Base-by-base conservation (phyloP, 2,888 invertebrate species). In the Ennomos quercinarius region DNA sequence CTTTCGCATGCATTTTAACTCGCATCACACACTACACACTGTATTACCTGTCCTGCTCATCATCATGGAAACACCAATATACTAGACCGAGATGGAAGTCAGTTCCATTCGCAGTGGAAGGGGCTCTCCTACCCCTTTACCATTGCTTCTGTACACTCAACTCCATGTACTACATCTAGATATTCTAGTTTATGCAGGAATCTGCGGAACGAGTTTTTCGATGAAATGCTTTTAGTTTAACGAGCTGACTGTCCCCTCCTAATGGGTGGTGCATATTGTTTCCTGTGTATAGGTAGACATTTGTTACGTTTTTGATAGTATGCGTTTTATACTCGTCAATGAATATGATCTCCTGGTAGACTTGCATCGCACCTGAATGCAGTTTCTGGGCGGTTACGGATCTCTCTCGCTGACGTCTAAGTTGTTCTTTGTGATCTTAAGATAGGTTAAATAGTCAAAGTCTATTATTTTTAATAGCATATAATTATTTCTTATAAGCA, bases 311-410 rank as follows among this genome's bases (percentile, higher is more conserved):
- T 17, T 27, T 27, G 27, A 6, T 27, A 27, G 36, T 45, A 35
- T 49, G 40, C 34, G 41, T 34, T 12, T 41, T 8, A 10, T 8
- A 6, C 8, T 41, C 35, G 34, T 49, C 8, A 34, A 35, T 10
- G 49, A 27, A 9, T 47, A 49, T 61, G 61, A 36, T 13, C 12
- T 42, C 57, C 57, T 50, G 44, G 61, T 61, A 57, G 11, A 42
- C 40, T 17, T 46, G 49, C 44, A 58, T 46, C 37, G 39, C 10
- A 10, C 40, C 40, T 40, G 10, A 6, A 38, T 47, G 47, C 47
- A 47, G n/a, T 10, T 48, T 27, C 11, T 8, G 13, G 9, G n/a
- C 8, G 38, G 12, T 39, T 27, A 17, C 27, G 27, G 13, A n/a
- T 36, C 34, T 6, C 34, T 6, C 9, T 34, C 11, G 44, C 42